Evolutionary conservation across 2,113 vertebrate genomes (phyloP).

Genomic region (Irena cyanogastra): DNA sequence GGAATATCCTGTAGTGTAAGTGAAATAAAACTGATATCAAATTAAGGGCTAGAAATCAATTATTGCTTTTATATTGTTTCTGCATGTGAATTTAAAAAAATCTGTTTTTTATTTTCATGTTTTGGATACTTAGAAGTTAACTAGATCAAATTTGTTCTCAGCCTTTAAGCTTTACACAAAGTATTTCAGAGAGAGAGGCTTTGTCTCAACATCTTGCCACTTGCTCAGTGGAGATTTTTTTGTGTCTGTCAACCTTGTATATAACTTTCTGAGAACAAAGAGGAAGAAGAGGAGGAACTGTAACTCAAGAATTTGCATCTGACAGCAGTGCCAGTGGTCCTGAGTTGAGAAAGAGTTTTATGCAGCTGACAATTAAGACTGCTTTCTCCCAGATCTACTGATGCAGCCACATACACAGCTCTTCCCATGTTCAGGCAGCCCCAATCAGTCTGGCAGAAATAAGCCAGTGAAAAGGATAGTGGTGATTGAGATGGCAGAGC

Average conservation of each 20-base stretch:
- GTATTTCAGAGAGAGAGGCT: background rate
- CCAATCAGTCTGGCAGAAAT: background rate
- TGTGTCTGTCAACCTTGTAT: background rate
- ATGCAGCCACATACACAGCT: accelerated
- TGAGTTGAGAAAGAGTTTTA: background rate
- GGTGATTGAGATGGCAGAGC: background rate
- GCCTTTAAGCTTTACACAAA: background rate
- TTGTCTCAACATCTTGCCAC: accelerated
- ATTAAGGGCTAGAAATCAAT: background rate
- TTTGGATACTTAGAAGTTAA: background rate
- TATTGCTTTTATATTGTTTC: background rate
- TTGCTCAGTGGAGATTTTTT: background rate
- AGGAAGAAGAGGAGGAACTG: background rate
- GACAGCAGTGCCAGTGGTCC: accelerated
- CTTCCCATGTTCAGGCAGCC: background rate
- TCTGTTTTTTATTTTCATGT: background rate
- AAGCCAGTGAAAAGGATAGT: background rate
- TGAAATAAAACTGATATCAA: background rate
- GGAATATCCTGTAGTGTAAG: background rate
- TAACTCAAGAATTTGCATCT: background rate
- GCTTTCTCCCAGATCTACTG: background rate
- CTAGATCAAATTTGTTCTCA: background rate
- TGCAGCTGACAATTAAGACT: background rate
- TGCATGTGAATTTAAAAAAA: background rate
- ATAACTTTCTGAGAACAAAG: background rate